Conservation (phyloP, 64 coral and sea anemone genomes). For the Acropora tenuis region DNA sequence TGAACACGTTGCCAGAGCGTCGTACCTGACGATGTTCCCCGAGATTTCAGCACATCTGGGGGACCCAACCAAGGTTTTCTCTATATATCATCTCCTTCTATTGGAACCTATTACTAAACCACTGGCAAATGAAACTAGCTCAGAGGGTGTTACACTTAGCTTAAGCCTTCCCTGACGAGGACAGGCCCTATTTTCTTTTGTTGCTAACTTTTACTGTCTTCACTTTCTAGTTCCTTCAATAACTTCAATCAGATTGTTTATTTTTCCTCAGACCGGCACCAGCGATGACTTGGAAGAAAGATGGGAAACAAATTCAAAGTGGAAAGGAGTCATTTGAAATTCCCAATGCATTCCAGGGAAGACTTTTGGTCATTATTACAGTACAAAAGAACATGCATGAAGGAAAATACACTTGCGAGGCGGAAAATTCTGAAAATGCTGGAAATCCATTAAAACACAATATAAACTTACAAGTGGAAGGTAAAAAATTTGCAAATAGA, state of each 20-base stretch:
- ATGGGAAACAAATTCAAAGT: background rate
- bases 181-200: too few species aligned
- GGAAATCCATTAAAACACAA: background rate
- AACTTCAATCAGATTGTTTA: background rate
- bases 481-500: background rate
- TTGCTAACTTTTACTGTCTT: too few species aligned
- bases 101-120: too few species aligned
- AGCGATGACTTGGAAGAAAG: conserved; percentile 15
- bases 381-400: background rate
- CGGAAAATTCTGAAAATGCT: background rate
- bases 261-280: conserved; percentile 17
- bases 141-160: too few species aligned
- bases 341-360: background rate
- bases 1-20: too few species aligned
- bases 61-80: too few species aligned
- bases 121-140: too few species aligned
- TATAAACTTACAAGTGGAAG: background rate
- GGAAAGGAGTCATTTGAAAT: conserved; percentile 14
- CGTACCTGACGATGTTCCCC: too few species aligned
- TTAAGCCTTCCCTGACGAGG: too few species aligned
- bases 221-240: too few species aligned
- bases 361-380: background rate
- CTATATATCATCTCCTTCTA: too few species aligned
- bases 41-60: too few species aligned
- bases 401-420: conserved; percentile 18